These are phyloP conservation scores for Drosophila colorata DNA, from an alignment of 2,888 invertebrate genomes.

Conservation along the genomic window DNA sequence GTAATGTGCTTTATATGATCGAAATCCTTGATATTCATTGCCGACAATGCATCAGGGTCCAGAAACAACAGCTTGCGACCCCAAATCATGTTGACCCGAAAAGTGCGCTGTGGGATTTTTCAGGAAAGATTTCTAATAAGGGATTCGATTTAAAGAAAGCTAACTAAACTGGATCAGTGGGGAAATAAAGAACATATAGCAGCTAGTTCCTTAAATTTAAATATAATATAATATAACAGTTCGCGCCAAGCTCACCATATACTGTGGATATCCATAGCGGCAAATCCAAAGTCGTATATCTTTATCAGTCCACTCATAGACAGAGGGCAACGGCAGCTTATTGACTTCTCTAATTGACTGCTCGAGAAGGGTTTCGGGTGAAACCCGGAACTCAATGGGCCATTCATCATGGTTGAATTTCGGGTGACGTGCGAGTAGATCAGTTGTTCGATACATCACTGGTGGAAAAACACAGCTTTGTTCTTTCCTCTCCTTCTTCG, in stretches of 20 bases:
- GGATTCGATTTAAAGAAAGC: background rate
- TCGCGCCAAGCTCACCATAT: constrained; percentile 84
- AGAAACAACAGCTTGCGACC: constrained; percentile 85
- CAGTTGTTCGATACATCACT: constrained; percentile 36
- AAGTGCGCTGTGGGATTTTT: constrained; percentile 80
- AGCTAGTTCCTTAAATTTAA: no score
- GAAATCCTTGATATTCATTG: constrained; percentile 86
- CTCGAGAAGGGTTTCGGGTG: constrained; percentile 85
- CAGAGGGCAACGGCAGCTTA: constrained; percentile 82
- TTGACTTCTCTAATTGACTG: constrained; percentile 83
- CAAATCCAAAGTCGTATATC: constrained; percentile 86
- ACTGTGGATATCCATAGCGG: constrained; percentile 86
- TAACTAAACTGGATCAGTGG: no score
- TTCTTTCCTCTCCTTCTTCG: background rate
- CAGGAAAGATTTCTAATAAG: no score
- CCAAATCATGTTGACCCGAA: constrained; percentile 85
- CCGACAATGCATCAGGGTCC: constrained; percentile 85
- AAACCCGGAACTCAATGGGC: constrained; percentile 70
- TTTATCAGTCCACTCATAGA: constrained; percentile 85
- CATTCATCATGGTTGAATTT: constrained; percentile 55
- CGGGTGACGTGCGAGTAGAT: constrained; percentile 16
- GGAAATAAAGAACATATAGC: no score
- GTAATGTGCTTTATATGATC: constrained; percentile 84
- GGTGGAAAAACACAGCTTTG: constrained; percentile 6
- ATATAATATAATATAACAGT: no score